These are phyloP conservation scores for Atrina japonica DNA, from an alignment of 2,888 invertebrate genomes.

Conservation along the genomic window DNA sequence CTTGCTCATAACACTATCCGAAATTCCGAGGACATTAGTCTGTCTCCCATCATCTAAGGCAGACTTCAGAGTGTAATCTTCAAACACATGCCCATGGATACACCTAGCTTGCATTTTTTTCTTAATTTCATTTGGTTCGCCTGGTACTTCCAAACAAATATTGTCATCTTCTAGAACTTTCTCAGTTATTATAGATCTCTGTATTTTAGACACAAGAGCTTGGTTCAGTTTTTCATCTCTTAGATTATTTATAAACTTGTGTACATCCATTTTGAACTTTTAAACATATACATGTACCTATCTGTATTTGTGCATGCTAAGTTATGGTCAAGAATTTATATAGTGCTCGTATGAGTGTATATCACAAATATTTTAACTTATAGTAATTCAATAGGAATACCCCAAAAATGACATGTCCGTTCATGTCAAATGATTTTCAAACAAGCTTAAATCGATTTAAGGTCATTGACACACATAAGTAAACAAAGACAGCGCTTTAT, in stretches of 20 bases:
- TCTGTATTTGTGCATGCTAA: no score
- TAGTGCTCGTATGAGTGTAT: no score
- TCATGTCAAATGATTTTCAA: no score
- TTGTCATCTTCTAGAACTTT: neutral
- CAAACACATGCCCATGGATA: conserved; percentile 27
- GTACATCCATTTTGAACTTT: conserved; percentile 26
- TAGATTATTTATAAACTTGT: conserved; percentile 17
- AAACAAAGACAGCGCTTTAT: no score
- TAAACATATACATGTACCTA: no score
- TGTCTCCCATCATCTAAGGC: conserved; percentile 9
- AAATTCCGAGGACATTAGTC: neutral
- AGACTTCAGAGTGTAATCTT: conserved; percentile 9
- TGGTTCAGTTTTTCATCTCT: conserved; percentile 9
- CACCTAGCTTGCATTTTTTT: conserved; percentile 16
- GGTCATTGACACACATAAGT: no score
- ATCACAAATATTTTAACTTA: no score
- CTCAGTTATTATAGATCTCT: neutral
- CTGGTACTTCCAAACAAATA: conserved; percentile 6
- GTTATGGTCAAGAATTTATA: no score
- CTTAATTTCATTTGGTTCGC: conserved; percentile 1
- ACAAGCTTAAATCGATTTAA: no score
- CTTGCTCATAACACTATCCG: neutral
- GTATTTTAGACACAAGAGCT: conserved; percentile 1
- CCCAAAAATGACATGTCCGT: no score
- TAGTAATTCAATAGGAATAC: no score